Evolutionary conservation across 2,797 vertebrate genomes (phyloP).

Genomic region (Macroramphosus scolopax): DNA sequence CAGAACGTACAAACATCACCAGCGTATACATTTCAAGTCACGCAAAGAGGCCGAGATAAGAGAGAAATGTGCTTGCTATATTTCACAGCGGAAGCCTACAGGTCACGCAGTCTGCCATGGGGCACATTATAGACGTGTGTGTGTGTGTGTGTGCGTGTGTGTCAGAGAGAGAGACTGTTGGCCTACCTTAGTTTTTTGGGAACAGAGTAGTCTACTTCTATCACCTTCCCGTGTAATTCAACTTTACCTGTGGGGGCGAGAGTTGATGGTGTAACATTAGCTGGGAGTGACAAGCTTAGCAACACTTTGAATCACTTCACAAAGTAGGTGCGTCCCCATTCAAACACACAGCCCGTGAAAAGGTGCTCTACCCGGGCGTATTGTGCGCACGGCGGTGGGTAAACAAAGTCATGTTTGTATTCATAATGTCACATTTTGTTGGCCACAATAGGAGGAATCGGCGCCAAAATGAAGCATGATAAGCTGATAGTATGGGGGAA

Average conservation of each 20-base stretch:
- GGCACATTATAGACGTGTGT: slow-evolving; percentile 45
- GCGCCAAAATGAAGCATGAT: slow-evolving; percentile 76
- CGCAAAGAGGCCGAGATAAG: slow-evolving; percentile 17
- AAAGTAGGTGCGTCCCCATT: slow-evolving; percentile 70
- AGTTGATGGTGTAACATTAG: slow-evolving; percentile 64
- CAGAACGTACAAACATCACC: neutral
- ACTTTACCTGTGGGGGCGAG: slow-evolving; percentile 86
- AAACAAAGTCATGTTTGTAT: slow-evolving; percentile 8
- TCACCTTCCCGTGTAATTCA: slow-evolving; percentile 94
- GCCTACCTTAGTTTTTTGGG: slow-evolving; percentile 94
- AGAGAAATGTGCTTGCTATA: slow-evolving; percentile 46
- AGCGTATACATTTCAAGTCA: too few relatives aligned
- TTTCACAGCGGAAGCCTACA: slow-evolving; percentile 68
- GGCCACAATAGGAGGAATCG: slow-evolving; percentile 54
- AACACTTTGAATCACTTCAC: slow-evolving; percentile 71
- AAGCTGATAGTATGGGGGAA: slow-evolving; percentile 76
- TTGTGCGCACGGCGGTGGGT: slow-evolving; percentile 12
- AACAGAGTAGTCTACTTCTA: slow-evolving; percentile 96
- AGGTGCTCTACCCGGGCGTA: slow-evolving; percentile 25
- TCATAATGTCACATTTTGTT: slow-evolving; percentile 32
- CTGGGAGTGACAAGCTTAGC: slow-evolving; percentile 44
- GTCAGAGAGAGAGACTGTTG: slow-evolving; percentile 29
- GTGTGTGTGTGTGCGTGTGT: slow-evolving; percentile 11
- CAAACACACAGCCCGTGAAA: slow-evolving; percentile 36
- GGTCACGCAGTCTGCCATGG: slow-evolving; percentile 57